A percentile compares a stretch with the other conserved stretches of the same genome.
Conservation (phyloP, 2,113 vertebrate genomes). For the Vicugna pacos region DNA sequence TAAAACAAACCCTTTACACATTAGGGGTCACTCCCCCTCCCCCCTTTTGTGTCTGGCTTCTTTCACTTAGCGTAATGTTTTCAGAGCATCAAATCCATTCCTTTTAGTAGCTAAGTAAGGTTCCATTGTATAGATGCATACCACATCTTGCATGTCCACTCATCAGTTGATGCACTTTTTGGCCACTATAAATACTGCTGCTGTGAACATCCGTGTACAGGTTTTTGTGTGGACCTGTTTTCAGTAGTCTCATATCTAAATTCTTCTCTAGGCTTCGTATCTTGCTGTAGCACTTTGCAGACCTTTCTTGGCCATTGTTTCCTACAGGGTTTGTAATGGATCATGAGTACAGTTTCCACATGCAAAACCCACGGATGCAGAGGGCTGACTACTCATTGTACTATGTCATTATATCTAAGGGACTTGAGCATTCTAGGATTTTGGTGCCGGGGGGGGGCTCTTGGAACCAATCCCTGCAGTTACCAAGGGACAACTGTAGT, state of each 20-base stretch:
- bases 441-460: background rate
- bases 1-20: background rate
- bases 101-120: conserved; percentile 7
- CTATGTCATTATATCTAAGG: background rate
- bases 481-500: background rate
- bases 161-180: background rate
- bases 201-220: background rate
- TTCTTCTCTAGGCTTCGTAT: background rate
- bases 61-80: conserved; percentile 14
- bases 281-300: background rate
- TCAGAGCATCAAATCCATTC: background rate
- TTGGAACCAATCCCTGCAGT: background rate
- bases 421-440: background rate
- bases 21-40: background rate
- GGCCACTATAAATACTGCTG: background rate
- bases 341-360: background rate
- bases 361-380: background rate
- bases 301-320: conserved; percentile 3
- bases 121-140: background rate
- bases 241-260: background rate
- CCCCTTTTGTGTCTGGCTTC: background rate
- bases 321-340: background rate
- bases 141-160: background rate
- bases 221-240: background rate
- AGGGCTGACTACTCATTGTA: background rate